Evolutionary conservation across 1,140 invertebrate species (phyloP), one percentile per base, ranked within the genome.

Genomic region (Saxidomus purpurata): DNA sequence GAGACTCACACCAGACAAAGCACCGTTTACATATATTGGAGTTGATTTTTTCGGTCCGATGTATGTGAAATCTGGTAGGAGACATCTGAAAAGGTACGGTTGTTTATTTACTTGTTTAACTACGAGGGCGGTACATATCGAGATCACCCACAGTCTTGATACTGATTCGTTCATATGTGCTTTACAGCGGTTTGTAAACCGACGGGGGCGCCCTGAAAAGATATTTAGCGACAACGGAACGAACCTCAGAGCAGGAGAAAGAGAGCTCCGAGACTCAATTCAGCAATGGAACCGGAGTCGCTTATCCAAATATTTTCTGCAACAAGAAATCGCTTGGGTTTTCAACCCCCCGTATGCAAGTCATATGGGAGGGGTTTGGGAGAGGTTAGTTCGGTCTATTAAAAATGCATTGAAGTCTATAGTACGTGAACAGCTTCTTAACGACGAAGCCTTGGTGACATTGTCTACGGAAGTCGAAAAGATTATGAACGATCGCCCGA

Each of bases 401-500:
- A n/a, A n/a, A n/a, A n/a, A n/a, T n/a, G n/a, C n/a, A n/a, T n/a
- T n/a, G n/a, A n/a, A n/a, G n/a, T n/a, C n/a, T n/a, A n/a, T n/a
- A n/a, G n/a, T n/a, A n/a, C n/a, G n/a, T n/a, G n/a, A n/a, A n/a
- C n/a, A n/a, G n/a, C n/a, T n/a, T n/a, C n/a, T n/a, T n/a, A n/a
- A n/a, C n/a, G n/a, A n/a, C n/a, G n/a, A n/a, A n/a, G n/a, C n/a
- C n/a, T n/a, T n/a, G n/a, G n/a, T n/a, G n/a, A n/a, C n/a, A n/a
- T n/a, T n/a, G n/a, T n/a, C n/a, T n/a, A n/a, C n/a, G n/a, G n/a
- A n/a, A n/a, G n/a, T n/a, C n/a, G n/a, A n/a, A n/a, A n/a, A n/a
- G n/a, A n/a, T n/a, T n/a, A n/a, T 91, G 11, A 91, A 91, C 84
- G 61, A 87, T 43, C 36, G 91, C 52, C 89, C 91, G 15, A 80